These are phyloP conservation scores for Zaprionus bogoriensis DNA, from an alignment of 2,888 invertebrate genomes.

Conservation along the genomic window DNA sequence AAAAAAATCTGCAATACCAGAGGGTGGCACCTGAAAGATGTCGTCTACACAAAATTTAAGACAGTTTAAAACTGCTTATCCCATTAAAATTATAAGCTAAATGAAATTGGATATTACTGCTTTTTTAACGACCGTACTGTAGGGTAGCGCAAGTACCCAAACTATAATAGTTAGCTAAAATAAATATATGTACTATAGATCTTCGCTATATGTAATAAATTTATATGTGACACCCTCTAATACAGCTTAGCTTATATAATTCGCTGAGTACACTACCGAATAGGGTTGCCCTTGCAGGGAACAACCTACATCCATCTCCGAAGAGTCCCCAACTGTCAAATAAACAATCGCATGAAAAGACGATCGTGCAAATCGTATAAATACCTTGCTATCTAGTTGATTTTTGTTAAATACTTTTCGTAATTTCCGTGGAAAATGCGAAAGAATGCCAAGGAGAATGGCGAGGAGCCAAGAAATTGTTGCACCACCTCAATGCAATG, in stretches of 20 bases:
- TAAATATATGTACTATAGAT: too few species aligned
- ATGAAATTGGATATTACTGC: too few species aligned
- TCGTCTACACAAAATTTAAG: too few species aligned
- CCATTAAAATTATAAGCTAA: too few species aligned
- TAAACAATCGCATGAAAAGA: constrained; percentile 12
- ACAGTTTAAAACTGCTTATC: too few species aligned
- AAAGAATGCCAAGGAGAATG: constrained; percentile 39
- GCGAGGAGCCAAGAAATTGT: constrained; percentile 33
- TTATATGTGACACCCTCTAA: too few species aligned
- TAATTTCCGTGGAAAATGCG: constrained; percentile 69
- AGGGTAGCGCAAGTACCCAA: too few species aligned
- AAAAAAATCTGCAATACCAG: too few species aligned
- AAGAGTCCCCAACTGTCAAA: not conserved
- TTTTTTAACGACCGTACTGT: too few species aligned
- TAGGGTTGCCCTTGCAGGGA: not conserved
- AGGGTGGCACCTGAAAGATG: too few species aligned
- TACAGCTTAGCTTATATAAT: too few species aligned
- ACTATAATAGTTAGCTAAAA: not conserved
- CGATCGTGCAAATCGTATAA: constrained; percentile 10
- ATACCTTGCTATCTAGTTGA: constrained; percentile 24
- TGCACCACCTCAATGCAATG: constrained; percentile 47
- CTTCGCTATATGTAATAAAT: not conserved
- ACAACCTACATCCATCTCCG: not conserved
- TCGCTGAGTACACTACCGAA: too few species aligned
- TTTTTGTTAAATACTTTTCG: constrained; percentile 41